These are phyloP conservation scores for Sandelia bainsii DNA, from an alignment of 2,797 vertebrate species.

Conservation along the genomic window DNA sequence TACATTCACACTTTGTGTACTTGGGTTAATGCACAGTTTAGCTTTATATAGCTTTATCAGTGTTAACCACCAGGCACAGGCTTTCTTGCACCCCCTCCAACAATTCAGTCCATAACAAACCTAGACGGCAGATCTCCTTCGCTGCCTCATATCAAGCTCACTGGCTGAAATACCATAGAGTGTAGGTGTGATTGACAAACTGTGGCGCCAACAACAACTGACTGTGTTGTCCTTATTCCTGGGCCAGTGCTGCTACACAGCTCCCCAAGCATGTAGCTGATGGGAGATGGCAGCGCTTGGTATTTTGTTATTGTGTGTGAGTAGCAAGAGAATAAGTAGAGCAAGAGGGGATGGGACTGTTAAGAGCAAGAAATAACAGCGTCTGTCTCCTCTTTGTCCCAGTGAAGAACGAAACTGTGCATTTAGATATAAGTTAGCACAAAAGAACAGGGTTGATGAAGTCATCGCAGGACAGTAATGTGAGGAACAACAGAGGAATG, in stretches of 20 bases:
- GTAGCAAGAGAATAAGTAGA: conserved; percentile 43
- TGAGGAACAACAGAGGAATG: conserved; percentile 32
- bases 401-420: conserved; percentile 45
- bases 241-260: conserved; percentile 34
- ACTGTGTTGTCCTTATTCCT: conserved; percentile 65
- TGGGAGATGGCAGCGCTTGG: conserved; percentile 76
- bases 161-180: conserved; percentile 47
- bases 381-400: conserved; percentile 66
- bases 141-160: conserved; percentile 29
- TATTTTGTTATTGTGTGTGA: conserved; percentile 72
- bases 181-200: conserved; percentile 74
- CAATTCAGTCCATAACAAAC: conserved; percentile 46
- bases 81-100: conserved; percentile 26
- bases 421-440: conserved; percentile 40
- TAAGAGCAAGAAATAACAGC: conserved; percentile 53
- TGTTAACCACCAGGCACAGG: conserved; percentile 46
- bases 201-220: conserved; percentile 58
- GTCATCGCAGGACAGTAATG: conserved; percentile 24
- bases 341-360: conserved; percentile 64
- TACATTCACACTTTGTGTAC: conserved; percentile 27
- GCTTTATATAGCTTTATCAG: conserved; percentile 45
- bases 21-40: conserved; percentile 37
- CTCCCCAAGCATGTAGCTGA: conserved; percentile 65
- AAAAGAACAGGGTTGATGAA: conserved; percentile 46
- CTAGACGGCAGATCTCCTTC: conserved; percentile 47